These are phyloP conservation scores for Syngnathus acus DNA, from an alignment of 2,797 vertebrate species.

Conservation along the genomic window DNA sequence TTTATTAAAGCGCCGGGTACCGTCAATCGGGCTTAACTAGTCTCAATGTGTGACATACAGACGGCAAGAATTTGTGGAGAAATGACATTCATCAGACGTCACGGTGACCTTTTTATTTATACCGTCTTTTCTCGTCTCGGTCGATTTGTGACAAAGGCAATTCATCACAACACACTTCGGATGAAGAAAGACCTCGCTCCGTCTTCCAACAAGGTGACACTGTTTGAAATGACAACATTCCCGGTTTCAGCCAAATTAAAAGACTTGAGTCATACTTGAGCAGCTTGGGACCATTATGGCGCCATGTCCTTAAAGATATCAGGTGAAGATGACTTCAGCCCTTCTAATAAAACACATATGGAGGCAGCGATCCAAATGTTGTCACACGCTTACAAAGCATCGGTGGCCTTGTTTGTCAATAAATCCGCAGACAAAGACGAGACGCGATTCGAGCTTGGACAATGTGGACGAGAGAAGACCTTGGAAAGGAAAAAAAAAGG, in stretches of 20 bases:
- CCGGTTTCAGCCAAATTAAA: conserved; percentile 5
- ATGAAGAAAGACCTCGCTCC: not conserved
- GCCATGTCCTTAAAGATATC: conserved; percentile 23
- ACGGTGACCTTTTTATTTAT: conserved; percentile 48
- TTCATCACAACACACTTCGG: conserved; percentile 14
- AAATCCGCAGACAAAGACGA: not conserved
- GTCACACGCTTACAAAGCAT: not conserved
- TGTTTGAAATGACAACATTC: not conserved
- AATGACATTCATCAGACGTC: conserved; percentile 33
- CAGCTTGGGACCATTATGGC: conserved; percentile 16
- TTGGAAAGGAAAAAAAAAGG: conserved; percentile 5
- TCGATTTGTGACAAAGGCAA: conserved; percentile 12
- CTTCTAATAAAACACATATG: conserved; percentile 27
- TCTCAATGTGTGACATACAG: conserved; percentile 14
- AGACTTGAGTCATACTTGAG: conserved; percentile 14
- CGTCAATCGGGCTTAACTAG: conserved; percentile 34
- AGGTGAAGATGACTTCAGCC: conserved; percentile 27
- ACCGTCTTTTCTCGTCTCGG: conserved; percentile 22
- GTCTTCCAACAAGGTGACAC: conserved; percentile 1
- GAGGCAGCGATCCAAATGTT: conserved; percentile 6
- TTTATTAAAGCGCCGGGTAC: conserved; percentile 11
- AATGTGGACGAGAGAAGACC: conserved; percentile 9
- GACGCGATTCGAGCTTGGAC: not conserved
- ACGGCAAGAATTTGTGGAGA: conserved; percentile 30
- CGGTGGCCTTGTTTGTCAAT: conserved; percentile 6